Base-by-base conservation (phyloP, 2,888 invertebrate species). In the Eulithis testata region DNA sequence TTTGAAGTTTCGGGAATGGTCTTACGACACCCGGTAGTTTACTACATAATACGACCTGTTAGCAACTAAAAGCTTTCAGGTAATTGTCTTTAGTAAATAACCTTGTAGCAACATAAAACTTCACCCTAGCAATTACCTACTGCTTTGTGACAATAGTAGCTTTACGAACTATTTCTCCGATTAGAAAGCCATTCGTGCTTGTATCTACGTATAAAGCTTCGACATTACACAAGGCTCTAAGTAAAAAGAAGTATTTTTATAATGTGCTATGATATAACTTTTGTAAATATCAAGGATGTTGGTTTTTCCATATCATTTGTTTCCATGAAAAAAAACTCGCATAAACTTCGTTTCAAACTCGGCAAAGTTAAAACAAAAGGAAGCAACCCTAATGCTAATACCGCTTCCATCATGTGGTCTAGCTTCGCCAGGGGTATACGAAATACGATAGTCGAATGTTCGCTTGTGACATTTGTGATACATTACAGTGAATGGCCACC, bases 161-260 rank as follows among this genome's bases (percentile, higher is more conserved):
- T 66, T 65, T 53, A 58, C 58, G 52, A 60, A 60, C 57, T 66
- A 66, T 66, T 67, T 67, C 50, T n/a, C 14, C 57, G 54, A 68
- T 64, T 68, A 65, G 54, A 40, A 60, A 56, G 9, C 54, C 57
- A 51, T 69, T 65, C 52, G 21, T 21, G 21, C 21, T n/a, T n/a
- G n/a, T n/a, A n/a, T n/a, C n/a, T n/a, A 21, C 21, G 21, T 21
- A 21, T 21, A 21, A 31, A 31, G 31, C 31, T 31, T 31, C 31
- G 3, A 31, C 6, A 31, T 31, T 21, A 21, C 21, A 21, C 21
- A 1, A 21, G 31, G 6, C 31, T 31, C 6, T 31, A 4, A 31
- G 31, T 6, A 31, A 31, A 31, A 31, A 5, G 31, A 31, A 31
- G 6, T 21, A 21, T 21, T 21, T 21, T 5, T 31, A 1, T 31